Conservation (phyloP, 2,888 invertebrate genomes). For the Scrobipalpa costella region DNA sequence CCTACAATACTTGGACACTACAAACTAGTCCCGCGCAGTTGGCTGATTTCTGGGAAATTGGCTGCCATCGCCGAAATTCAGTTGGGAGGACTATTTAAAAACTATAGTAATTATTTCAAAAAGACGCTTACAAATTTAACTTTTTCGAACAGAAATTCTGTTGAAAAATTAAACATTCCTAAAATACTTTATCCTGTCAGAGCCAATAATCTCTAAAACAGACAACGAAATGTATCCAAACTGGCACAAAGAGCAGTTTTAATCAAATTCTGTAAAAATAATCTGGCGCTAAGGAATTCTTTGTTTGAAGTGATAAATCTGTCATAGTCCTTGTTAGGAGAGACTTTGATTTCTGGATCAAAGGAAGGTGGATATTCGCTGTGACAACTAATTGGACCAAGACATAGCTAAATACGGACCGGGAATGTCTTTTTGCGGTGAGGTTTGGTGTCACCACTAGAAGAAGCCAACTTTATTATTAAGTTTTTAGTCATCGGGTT, state of each 20-base stretch:
- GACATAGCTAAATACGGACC: constrained; percentile 55
- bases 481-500: not conserved
- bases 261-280: constrained; percentile 51
- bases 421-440: constrained; percentile 14
- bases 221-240: constrained; percentile 20
- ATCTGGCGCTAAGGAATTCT: constrained; percentile 55
- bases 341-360: constrained; percentile 72
- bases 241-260: constrained; percentile 24
- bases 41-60: no score
- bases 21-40: no score
- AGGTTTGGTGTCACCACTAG: constrained; percentile 22
- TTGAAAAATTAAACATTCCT: not conserved
- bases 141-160: not conserved
- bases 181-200: constrained; percentile 11
- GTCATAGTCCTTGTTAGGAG: constrained; percentile 72
- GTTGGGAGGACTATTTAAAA: no score
- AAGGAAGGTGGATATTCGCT: constrained; percentile 66
- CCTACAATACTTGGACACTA: no score
- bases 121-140: no score
- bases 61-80: no score
- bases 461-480: constrained; percentile 18
- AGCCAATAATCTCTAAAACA: not conserved
- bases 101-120: no score
- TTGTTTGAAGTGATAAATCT: constrained; percentile 68
- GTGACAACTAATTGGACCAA: constrained; percentile 69